These are phyloP conservation scores for Nerophis ophidion DNA, from an alignment of 2,113 vertebrate species.

Conservation along the genomic window DNA sequence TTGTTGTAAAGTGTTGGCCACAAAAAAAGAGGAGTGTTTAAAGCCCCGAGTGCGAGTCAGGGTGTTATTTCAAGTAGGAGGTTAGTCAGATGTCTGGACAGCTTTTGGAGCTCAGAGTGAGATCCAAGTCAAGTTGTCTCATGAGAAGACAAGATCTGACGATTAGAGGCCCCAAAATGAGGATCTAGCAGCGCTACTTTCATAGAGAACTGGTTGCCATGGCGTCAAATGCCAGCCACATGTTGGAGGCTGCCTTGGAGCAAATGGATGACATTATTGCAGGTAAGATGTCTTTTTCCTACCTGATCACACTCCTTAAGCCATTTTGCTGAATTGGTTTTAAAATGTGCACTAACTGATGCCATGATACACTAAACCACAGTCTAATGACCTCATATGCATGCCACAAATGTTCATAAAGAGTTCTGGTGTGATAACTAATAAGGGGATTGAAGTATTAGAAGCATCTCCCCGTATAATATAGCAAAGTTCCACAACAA, in stretches of 20 bases:
- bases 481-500: background rate
- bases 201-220: slow-evolving; percentile 56
- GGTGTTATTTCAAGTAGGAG: slow-evolving; percentile 44
- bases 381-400: too few species aligned
- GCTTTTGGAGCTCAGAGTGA: slow-evolving; percentile 38
- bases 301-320: background rate
- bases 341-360: background rate
- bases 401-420: too few species aligned
- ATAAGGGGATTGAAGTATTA: background rate
- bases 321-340: background rate
- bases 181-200: slow-evolving; percentile 12
- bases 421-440: background rate
- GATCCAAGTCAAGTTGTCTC: slow-evolving; percentile 32
- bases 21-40: slow-evolving; percentile 63
- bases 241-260: slow-evolving; percentile 83
- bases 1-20: slow-evolving; percentile 29
- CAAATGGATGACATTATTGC: slow-evolving; percentile 92
- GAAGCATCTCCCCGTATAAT: background rate
- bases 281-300: slow-evolving; percentile 68
- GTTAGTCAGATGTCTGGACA: slow-evolving; percentile 38
- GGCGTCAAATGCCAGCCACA: slow-evolving; percentile 82
- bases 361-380: too few species aligned
- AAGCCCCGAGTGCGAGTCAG: slow-evolving; percentile 62
- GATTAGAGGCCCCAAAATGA: slow-evolving; percentile 9
- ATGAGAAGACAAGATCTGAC: slow-evolving; percentile 10